Evolutionary conservation across 2,113 vertebrate species (phyloP).

Genomic region (Chroicocephalus ridibundus): DNA sequence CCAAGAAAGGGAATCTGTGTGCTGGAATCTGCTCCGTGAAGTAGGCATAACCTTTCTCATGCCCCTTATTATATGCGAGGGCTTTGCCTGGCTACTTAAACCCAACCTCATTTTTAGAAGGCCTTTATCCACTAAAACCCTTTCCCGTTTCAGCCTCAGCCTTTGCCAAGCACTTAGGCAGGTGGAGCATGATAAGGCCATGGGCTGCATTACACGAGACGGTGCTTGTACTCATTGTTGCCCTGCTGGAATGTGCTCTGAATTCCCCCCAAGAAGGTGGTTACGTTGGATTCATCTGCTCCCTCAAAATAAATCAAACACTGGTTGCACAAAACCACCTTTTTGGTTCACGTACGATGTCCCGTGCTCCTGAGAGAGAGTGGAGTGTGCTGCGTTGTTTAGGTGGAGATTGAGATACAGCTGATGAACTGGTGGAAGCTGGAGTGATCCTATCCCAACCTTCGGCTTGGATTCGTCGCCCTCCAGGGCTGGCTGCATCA

Average conservation of each 20-base stretch:
- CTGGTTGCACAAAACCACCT: neutral
- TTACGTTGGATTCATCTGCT: neutral
- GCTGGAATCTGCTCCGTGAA: conserved; percentile 29
- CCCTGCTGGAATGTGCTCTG: neutral
- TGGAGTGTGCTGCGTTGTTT: neutral
- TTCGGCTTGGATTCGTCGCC: neutral
- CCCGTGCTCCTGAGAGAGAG: neutral
- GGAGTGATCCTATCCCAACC: neutral
- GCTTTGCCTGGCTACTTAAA: conserved; percentile 39
- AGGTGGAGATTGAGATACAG: neutral
- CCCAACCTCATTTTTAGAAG: neutral
- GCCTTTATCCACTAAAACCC: neutral
- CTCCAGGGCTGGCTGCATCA: rapidly evolving
- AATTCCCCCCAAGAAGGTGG: neutral
- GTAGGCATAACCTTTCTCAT: conserved; percentile 68
- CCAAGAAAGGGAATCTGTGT: conserved; percentile 52
- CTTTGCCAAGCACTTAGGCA: conserved; percentile 22
- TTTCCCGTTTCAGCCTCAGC: neutral
- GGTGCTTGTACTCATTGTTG: neutral
- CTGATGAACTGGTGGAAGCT: neutral
- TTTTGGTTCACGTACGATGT: neutral
- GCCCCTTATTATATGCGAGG: conserved; percentile 51
- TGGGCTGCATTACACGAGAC: neutral
- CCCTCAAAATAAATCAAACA: neutral
- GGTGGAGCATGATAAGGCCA: conserved; percentile 17